phyloP scores from a whole-genome alignment of 2,113 vertebrate genomes.

The Callipepla californica region DNA sequence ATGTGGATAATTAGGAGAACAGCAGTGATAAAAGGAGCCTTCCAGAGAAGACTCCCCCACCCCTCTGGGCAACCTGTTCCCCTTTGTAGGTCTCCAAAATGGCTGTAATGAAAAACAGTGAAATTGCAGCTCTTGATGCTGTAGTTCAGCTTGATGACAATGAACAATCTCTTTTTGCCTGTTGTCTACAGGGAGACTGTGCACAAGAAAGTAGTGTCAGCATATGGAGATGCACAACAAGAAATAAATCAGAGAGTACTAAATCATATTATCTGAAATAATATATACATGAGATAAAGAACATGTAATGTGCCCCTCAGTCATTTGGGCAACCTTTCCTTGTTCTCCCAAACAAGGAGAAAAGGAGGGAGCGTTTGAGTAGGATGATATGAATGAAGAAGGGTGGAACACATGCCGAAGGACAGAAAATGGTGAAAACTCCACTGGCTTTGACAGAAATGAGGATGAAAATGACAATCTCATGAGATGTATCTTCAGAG shows the following conservation, averaged over 20 bases:
- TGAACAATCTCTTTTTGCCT: neutral
- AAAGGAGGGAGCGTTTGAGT: neutral
- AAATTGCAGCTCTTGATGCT: rapidly evolving
- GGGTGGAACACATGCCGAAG: neutral
- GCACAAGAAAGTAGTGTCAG: neutral
- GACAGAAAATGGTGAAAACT: neutral
- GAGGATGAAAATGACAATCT: neutral
- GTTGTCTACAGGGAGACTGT: neutral
- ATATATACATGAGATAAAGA: neutral
- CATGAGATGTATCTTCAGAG: neutral
- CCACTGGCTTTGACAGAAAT: neutral
- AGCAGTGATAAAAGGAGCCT: neutral
- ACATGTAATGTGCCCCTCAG: neutral
- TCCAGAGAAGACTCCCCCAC: too few relatives aligned
- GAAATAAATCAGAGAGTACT: neutral
- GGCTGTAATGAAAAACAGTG: neutral
- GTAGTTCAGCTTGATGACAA: neutral
- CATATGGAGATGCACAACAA: neutral
- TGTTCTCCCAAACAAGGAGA: neutral
- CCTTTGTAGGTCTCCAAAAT: neutral
- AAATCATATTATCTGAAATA: neutral
- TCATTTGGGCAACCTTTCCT: neutral
- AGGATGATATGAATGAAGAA: neutral
- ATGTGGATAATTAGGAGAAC: neutral
- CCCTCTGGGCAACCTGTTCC: too few relatives aligned